Base-by-base conservation (phyloP, 2,888 invertebrate species). In the Coleophora flavipennella region DNA sequence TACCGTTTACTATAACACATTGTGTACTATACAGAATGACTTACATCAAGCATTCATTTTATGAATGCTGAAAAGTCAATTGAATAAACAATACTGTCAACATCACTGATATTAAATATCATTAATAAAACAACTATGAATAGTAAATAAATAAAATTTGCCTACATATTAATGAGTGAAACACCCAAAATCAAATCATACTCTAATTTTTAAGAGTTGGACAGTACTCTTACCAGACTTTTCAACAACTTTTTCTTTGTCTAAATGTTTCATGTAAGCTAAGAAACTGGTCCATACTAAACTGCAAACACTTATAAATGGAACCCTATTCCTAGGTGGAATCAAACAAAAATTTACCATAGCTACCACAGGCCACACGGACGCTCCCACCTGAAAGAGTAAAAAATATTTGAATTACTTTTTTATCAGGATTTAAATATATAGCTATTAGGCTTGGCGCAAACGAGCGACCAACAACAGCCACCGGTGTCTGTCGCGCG, bases 221-320 rank as follows among this genome's bases (percentile, higher is more conserved):
- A 64, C 51, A 46, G 67, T 50, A 47, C 45, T 59, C 41, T 51
- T 48, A 39, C 45, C 50, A 38, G 52, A n/a, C 51, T 55, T 63
- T 36, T 42, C 44, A 39, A 57, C 41, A 11, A 78, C 51, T 36
- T 66, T 50, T 46, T 78, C 74, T 54, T 74, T 74, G 39, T 84
- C 81, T 42, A 77, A 55, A 48, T 92, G 89, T 68, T 93, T 93
- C 92, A 93, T 92, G 53, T 92, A 93, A 0, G 93, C 92, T 40
- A 93, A 78, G 62, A 92, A 93, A 52, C 90, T 90, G 3, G 92
- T 92, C 93, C 93, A 93, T 47, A 92, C 66, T 37, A 93, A 84
- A 65, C 92, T 92, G 64, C 92, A 92, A 27, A 88, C 64, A 57
- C 92, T 92, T 14, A 92, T 92, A 57, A 92, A 92, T 20, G 90